Percentiles rank a stretch among this genome's conserved stretches.
phyloP scores from a whole-genome alignment of 1,140 invertebrate genomes.

The Colletes latitarsis region DNA sequence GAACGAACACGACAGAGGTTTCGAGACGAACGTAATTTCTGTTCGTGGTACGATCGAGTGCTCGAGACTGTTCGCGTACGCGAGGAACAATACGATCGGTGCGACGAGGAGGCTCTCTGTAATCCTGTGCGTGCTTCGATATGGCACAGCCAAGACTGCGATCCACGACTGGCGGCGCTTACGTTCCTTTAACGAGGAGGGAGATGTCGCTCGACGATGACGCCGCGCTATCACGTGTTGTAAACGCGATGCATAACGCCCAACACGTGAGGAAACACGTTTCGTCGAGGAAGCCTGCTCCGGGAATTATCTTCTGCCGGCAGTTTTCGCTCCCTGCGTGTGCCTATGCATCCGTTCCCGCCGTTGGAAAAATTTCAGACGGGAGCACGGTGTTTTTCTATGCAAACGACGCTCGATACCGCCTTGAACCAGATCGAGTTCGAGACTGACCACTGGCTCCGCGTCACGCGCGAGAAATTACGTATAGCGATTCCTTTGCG shows the following conservation, averaged over 20 bases:
- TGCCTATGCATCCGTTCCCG: too few relatives aligned
- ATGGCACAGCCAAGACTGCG: slow-evolving; percentile 58
- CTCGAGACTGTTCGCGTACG: not conserved
- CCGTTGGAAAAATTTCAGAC: not conserved
- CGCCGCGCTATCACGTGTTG: slow-evolving; percentile 63
- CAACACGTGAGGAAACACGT: slow-evolving; percentile 71
- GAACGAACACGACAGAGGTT: too few relatives aligned
- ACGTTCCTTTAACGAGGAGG: slow-evolving; percentile 58
- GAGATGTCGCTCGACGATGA: slow-evolving; percentile 52
- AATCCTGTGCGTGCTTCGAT: slow-evolving; percentile 40
- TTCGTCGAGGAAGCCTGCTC: slow-evolving; percentile 12
- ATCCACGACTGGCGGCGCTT: slow-evolving; percentile 40
- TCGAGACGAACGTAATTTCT: too few relatives aligned
- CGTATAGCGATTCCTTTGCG: too few relatives aligned
- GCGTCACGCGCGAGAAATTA: not conserved
- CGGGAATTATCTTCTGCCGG: not conserved
- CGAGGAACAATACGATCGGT: not conserved
- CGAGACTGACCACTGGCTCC: not conserved
- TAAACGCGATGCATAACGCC: slow-evolving; percentile 65
- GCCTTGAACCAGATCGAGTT: slow-evolving; percentile 44
- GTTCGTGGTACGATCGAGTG: too few relatives aligned
- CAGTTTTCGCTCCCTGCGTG: slow-evolving; percentile 16
- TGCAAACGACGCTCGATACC: not conserved
- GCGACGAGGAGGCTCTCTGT: not conserved
- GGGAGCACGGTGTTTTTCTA: not conserved